Evolutionary conservation across 2,888 invertebrate species (phyloP), one percentile per base, ranked within the genome.

Genomic region (Pediacus dermestoides): DNA sequence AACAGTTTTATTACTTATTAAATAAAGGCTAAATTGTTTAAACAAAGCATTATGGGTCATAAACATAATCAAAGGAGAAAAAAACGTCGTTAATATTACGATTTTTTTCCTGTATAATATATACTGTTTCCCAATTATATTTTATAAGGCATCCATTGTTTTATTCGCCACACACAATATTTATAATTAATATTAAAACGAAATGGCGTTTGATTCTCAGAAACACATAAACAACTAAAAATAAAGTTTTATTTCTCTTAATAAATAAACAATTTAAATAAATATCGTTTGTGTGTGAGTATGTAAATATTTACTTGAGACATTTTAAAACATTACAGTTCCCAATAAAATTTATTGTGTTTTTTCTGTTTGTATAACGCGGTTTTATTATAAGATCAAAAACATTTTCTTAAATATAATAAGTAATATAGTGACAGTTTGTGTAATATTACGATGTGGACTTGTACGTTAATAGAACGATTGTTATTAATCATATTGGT

Each of bases 401-500:
- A 51, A n/a, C 4, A 28, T 12, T 13, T 25, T 6, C 10, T 9
- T 25, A 9, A 4, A 9, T 25, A 25, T 25, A 9, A 9, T 9
- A 25, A 25, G n/a, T 7, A 18, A 18, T 18, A 18, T 7, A 6
- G 21, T 18, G n/a, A 18, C 6, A 18, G 21, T n/a, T n/a, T n/a
- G n/a, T n/a, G n/a, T n/a, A n/a, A n/a, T n/a, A n/a, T n/a, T n/a
- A n/a, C n/a, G n/a, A n/a, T n/a, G 33, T 28, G 35, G 31, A 37
- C 45, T 38, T 42, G 44, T 42, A 37, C 39, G 39, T 53, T 53
- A 46, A 46, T 52, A 44, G 44, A 39, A 48, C 50, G 55, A 56
- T 60, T 56, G 52, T 49, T 57, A 58, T 60, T 60, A 57, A 60
- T 58, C 52, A 55, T 52, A 54, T 57, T 48, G 43, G 52, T 61